Base-by-base conservation (phyloP, 2,888 invertebrate genomes). In the Scaptodrosophila latifasciaeformis region DNA sequence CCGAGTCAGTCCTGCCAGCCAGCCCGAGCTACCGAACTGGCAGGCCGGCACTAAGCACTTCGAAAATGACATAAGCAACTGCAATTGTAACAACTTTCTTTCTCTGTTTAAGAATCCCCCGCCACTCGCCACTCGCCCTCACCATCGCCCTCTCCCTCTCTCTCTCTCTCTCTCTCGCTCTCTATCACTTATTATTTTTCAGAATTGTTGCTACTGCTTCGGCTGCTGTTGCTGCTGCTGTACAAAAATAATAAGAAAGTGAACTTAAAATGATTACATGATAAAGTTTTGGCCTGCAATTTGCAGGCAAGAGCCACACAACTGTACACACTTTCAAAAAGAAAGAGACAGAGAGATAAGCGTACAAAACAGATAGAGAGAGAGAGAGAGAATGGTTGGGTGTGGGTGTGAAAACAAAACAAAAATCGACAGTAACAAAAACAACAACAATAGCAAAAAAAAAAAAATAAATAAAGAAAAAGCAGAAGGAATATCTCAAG, bases 251-350 rank as follows among this genome's bases (percentile, higher is more conserved):
- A 72, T 76, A 72, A 72, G 72, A 72, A 72, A 76, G 67, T 60
- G 72, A 72, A 72, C 72, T 72, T 72, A 72, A 72, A 76, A 76
- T 72, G 72, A 72, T 72, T 72, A 76, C 72, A 72, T 67, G 76
- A 63, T 65, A 72, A 72, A 72, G 70, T 72, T 76, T 76, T 72
- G 63, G 54, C 65, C 72, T 62, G 76, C 70, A 72, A 72, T 76
- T 76, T 76, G 76, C 54, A 59, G 50, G 19, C 47, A 17, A 17
- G 17, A 10, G 6, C 34, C n/a, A 15, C 34, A n/a, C n/a, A n/a
- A n/a, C n/a, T n/a, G n/a, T n/a, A n/a, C n/a, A n/a, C n/a, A n/a
- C n/a, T n/a, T n/a, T n/a, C n/a, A n/a, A n/a, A n/a, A n/a, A n/a
- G n/a, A n/a, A n/a, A n/a, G n/a, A n/a, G n/a, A n/a, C n/a, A n/a